Evolutionary conservation across 2,113 vertebrate genomes (phyloP).

Genomic region (Tragulus kanchil): DNA sequence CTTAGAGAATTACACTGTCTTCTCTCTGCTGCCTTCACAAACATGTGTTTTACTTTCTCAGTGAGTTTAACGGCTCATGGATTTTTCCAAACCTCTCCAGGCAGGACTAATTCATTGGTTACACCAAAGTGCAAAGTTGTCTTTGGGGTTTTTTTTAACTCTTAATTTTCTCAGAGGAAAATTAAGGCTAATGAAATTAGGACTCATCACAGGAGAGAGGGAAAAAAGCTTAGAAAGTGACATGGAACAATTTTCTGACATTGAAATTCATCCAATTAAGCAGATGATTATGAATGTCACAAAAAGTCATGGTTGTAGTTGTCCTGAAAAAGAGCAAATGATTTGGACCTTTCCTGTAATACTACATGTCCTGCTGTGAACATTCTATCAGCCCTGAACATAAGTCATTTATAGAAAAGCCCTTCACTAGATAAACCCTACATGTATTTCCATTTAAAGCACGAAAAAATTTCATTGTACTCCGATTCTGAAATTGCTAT

Average conservation of each 20-base stretch:
- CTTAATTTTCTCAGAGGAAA: background rate
- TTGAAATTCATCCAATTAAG: constrained; percentile 5
- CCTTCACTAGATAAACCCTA: background rate
- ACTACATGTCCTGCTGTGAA: background rate
- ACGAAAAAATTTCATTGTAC: background rate
- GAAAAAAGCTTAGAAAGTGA: background rate
- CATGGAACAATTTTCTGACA: background rate
- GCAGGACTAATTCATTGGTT: background rate
- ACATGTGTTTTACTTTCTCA: background rate
- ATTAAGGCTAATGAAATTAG: background rate
- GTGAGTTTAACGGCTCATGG: background rate
- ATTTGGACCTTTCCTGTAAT: background rate
- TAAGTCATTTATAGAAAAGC: background rate
- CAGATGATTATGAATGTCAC: background rate
- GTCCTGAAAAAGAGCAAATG: background rate
- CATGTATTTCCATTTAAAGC: background rate
- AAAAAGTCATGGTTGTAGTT: background rate
- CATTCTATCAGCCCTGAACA: background rate
- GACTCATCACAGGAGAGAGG: background rate
- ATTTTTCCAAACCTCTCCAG: background rate
- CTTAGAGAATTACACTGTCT: background rate
- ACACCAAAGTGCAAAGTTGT: background rate
- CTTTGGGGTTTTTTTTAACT: background rate
- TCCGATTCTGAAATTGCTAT: constrained; percentile 17
- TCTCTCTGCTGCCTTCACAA: background rate